Conservation (phyloP, 2,113 vertebrate genomes). For the Puntigrus tetrazona region DNA sequence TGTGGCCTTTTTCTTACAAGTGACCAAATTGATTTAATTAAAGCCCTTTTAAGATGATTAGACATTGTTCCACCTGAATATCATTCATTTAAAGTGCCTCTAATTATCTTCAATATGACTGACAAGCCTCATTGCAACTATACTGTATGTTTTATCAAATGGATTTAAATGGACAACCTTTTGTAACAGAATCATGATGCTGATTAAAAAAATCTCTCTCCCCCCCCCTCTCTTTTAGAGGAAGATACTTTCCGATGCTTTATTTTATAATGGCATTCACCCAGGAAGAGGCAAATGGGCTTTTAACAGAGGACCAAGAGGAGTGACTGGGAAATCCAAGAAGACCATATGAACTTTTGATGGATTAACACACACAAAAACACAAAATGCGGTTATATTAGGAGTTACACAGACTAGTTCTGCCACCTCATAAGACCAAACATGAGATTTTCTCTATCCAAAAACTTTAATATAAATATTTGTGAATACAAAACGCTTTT, state of each 20-base stretch:
- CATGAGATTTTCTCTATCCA: background rate
- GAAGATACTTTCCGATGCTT: conserved; percentile 42
- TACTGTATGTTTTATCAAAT: background rate
- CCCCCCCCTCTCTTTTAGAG: conserved; percentile 44
- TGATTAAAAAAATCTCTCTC: background rate
- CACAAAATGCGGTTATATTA: background rate
- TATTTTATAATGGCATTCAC: conserved; percentile 52
- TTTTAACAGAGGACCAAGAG: conserved; percentile 16
- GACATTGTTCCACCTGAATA: background rate
- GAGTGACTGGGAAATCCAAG: conserved; percentile 24
- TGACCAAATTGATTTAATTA: background rate
- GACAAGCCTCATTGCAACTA: background rate
- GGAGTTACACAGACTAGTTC: background rate
- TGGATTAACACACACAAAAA: conserved; percentile 11
- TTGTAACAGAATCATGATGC: background rate
- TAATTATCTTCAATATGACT: background rate
- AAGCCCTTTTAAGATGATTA: background rate
- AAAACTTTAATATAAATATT: background rate
- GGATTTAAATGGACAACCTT: background rate
- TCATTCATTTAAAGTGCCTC: background rate
- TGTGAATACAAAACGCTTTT: background rate
- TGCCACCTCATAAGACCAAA: background rate
- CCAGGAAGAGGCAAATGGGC: conserved; percentile 51
- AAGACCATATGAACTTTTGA: background rate
- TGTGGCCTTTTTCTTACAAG: background rate